Conservation (phyloP, 2,113 vertebrate genomes). For the Xiphophorus hellerii region DNA sequence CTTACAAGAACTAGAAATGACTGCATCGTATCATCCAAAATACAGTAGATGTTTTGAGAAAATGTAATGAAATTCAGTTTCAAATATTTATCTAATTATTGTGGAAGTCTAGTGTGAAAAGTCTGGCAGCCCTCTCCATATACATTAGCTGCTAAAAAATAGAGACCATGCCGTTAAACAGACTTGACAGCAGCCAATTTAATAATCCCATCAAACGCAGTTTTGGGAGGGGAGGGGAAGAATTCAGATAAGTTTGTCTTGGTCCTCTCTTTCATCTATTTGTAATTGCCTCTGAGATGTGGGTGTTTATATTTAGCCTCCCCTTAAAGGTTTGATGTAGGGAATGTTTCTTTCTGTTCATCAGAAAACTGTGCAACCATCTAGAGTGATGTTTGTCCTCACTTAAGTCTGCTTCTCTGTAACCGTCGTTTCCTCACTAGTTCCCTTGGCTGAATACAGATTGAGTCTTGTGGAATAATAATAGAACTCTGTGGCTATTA, state of each 20-base stretch:
- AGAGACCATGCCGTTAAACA: slow-evolving; percentile 53
- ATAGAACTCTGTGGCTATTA: slow-evolving; percentile 22
- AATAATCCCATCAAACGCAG: slow-evolving; percentile 52
- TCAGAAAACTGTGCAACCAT: slow-evolving; percentile 15
- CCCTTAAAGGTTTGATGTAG: slow-evolving; percentile 49
- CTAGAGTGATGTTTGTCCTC: slow-evolving; percentile 24
- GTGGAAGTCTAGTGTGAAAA: slow-evolving; percentile 63
- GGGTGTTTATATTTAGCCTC: slow-evolving; percentile 62
- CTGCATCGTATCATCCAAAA: slow-evolving; percentile 22
- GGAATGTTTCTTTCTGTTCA: slow-evolving; percentile 26
- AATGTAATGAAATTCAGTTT: slow-evolving; percentile 72
- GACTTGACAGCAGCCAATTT: slow-evolving; percentile 44
- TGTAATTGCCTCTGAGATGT: slow-evolving; percentile 52
- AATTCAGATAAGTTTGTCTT: slow-evolving; percentile 36
- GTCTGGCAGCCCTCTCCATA: slow-evolving; percentile 46
- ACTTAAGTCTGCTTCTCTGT: slow-evolving; percentile 6
- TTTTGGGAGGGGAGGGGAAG: slow-evolving; percentile 20
- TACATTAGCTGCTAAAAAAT: slow-evolving; percentile 66
- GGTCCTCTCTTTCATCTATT: slow-evolving; percentile 41
- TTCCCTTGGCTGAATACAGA: slow-evolving; percentile 13
- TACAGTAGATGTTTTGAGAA: slow-evolving; percentile 64
- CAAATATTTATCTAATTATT: slow-evolving; percentile 70
- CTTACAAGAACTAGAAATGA: slow-evolving; percentile 28
- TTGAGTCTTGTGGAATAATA: not conserved
- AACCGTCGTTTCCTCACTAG: slow-evolving; percentile 3